These are phyloP conservation scores for Crypturellus undulatus DNA, from an alignment of 2,113 vertebrate genomes.

Conservation along the genomic window DNA sequence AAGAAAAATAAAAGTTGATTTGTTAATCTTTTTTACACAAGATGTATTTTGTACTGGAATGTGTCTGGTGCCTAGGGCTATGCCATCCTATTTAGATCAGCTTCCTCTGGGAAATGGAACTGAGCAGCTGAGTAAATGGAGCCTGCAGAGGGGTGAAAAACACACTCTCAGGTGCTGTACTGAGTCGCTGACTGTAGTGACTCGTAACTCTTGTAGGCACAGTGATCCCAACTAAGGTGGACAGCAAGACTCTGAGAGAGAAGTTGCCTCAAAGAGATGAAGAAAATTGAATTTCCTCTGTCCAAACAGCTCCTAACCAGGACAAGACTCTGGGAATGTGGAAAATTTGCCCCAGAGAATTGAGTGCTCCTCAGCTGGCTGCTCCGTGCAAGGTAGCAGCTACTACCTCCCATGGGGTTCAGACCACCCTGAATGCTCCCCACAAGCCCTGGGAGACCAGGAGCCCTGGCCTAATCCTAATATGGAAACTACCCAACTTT, in stretches of 20 bases:
- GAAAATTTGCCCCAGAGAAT: background rate
- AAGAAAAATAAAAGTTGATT: conserved; percentile 16
- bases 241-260: background rate
- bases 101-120: background rate
- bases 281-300: background rate
- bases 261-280: background rate
- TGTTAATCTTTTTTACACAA: conserved; percentile 8
- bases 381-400: background rate
- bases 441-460: background rate
- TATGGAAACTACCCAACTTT: background rate
- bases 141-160: background rate
- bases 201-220: background rate
- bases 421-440: fast-evolving
- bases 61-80: background rate
- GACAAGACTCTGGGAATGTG: background rate
- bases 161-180: background rate
- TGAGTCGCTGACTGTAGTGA: background rate
- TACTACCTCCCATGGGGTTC: background rate
- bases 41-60: background rate
- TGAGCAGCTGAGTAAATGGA: background rate
- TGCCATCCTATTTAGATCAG: background rate
- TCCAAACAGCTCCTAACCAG: background rate
- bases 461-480: background rate
- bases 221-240: background rate
- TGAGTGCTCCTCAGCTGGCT: background rate